Percentiles rank a stretch among this genome's conserved stretches.
Conservation (phyloP, 1,140 invertebrate genomes). For the Drosophila azteca region DNA sequence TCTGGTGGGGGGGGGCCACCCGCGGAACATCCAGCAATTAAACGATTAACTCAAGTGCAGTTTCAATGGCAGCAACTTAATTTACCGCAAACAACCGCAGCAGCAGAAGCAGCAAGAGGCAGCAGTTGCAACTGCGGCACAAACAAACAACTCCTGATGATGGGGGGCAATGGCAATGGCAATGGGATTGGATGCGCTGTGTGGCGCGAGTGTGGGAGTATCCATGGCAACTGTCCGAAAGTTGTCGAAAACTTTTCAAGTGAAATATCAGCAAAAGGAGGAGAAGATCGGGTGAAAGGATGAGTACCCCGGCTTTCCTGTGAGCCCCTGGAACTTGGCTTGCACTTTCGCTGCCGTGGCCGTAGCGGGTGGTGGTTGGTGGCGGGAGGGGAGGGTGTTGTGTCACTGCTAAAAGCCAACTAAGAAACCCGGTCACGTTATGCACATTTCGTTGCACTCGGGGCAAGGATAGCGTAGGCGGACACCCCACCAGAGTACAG, state of each 20-base stretch:
- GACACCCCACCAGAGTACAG: conserved; percentile 4
- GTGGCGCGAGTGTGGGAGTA: conserved; percentile 15
- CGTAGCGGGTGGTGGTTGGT: no score
- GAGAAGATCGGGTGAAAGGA: background rate
- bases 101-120: conserved; percentile 11
- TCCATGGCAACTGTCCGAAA: conserved; percentile 74
- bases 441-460: conserved; percentile 76
- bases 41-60: conserved; percentile 76
- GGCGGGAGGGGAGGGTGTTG: no score
- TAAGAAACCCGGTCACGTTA: conserved; percentile 80
- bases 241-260: conserved; percentile 78
- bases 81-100: conserved; percentile 71
- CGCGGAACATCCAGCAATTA: conserved; percentile 65
- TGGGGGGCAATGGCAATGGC: background rate
- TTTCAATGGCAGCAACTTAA: conserved; percentile 76
- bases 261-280: conserved; percentile 61
- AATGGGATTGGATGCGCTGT: conserved; percentile 11
- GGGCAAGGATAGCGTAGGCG: conserved; percentile 34
- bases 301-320: conserved; percentile 28
- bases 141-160: conserved; percentile 39
- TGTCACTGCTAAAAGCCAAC: conserved; percentile 61
- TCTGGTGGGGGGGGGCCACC: background rate
- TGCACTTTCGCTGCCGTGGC: conserved; percentile 17
- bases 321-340: conserved; percentile 41
- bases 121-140: conserved; percentile 18